Percentiles rank a stretch among this genome's conserved stretches.
Evolutionary conservation across 2,113 vertebrate species (phyloP).

Genomic region (Ciconia maguari): DNA sequence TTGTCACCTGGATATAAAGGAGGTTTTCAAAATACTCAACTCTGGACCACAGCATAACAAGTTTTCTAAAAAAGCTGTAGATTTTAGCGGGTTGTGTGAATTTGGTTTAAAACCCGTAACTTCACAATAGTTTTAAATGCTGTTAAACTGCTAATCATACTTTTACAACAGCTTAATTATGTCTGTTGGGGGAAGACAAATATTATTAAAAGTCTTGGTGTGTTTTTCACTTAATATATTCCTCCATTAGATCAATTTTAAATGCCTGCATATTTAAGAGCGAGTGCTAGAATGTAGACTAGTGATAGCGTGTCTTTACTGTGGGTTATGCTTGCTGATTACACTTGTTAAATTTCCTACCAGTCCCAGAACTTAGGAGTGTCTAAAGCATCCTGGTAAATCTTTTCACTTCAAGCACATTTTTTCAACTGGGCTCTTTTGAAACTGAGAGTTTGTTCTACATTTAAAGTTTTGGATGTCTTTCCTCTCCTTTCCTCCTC

Average conservation of each 20-base stretch:
- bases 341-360: neutral
- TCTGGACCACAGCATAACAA: neutral
- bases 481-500: no score
- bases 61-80: neutral
- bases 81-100: neutral
- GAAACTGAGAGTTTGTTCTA: neutral
- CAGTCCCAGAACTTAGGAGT: neutral
- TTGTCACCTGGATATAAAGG: accelerated
- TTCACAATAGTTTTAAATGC: neutral
- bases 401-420: neutral
- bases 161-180: neutral
- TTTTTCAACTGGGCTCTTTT: neutral
- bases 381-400: neutral
- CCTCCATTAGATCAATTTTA: neutral
- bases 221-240: neutral
- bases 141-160: neutral
- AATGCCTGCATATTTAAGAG: neutral
- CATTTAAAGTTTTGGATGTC: neutral
- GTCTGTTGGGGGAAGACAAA: neutral
- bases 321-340: neutral
- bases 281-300: no score
- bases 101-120: neutral
- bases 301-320: neutral
- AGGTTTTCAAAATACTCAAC: neutral
- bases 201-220: neutral